These are phyloP conservation scores for Cheilosia variabilis DNA, from an alignment of 2,888 invertebrate species.

Conservation along the genomic window DNA sequence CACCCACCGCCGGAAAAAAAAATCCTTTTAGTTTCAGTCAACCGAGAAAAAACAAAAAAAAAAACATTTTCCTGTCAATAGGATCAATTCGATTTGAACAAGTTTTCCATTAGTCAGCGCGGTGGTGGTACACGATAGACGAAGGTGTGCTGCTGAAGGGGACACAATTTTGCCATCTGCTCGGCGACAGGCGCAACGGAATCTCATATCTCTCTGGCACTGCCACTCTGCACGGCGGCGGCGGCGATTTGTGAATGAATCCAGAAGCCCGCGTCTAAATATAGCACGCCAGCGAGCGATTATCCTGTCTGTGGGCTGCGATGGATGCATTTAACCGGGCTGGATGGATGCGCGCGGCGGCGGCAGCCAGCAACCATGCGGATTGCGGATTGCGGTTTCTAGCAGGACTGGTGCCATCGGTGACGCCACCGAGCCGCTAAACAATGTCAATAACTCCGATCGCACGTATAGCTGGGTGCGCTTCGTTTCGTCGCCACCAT, in stretches of 20 bases:
- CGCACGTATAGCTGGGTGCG: slow-evolving; percentile 10
- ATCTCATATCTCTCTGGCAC: slow-evolving; percentile 30
- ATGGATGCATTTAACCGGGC: slow-evolving; percentile 46
- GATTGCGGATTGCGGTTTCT: slow-evolving; percentile 66
- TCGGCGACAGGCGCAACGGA: slow-evolving; percentile 46
- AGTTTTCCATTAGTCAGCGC: slow-evolving; percentile 71
- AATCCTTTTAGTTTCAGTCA: slow-evolving; percentile 64
- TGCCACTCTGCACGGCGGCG: slow-evolving; percentile 18
- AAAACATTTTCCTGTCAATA: slow-evolving; percentile 72
- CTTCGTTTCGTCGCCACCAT: slow-evolving; percentile 36
- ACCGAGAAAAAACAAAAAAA: slow-evolving; percentile 30
- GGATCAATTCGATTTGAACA: slow-evolving; percentile 72
- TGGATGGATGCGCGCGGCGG: slow-evolving; percentile 70
- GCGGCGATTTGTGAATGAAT: slow-evolving; percentile 57
- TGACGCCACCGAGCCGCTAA: slow-evolving; percentile 72
- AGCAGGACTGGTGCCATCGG: slow-evolving; percentile 44
- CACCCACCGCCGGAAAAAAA: neutral
- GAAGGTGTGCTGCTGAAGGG: slow-evolving; percentile 34
- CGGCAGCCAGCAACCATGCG: slow-evolving; percentile 77
- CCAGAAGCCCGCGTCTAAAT: slow-evolving; percentile 69
- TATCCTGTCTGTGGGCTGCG: slow-evolving; percentile 58
- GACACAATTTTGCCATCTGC: slow-evolving; percentile 67
- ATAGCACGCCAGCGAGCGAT: slow-evolving; percentile 58
- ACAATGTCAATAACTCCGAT: slow-evolving; percentile 71
- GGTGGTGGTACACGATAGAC: neutral